Evolutionary conservation across 2,113 vertebrate genomes (phyloP).

Genomic region (Chitala chitala): DNA sequence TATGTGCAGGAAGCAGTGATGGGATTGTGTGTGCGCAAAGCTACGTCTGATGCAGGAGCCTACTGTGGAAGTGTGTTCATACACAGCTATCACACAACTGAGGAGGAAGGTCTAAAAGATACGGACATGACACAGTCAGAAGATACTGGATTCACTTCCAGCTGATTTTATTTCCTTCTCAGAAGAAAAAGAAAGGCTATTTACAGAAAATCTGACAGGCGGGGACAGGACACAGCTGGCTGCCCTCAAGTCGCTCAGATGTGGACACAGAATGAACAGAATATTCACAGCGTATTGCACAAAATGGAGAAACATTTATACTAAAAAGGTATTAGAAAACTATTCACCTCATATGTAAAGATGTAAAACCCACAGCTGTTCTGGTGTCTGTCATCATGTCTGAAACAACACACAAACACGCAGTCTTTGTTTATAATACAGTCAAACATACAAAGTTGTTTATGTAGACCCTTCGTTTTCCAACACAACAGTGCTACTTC

Average conservation of each 20-base stretch:
- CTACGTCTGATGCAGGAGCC: too few relatives aligned
- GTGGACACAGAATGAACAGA: slow-evolving; percentile 79
- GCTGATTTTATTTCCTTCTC: slow-evolving; percentile 99
- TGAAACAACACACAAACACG: slow-evolving; percentile 86
- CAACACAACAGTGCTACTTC: slow-evolving; percentile 99
- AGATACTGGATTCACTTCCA: slow-evolving; percentile 91
- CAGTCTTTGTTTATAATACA: slow-evolving; percentile 99
- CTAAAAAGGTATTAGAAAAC: slow-evolving; percentile 55
- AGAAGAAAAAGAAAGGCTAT: slow-evolving; percentile 68
- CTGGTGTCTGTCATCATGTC: slow-evolving; percentile 90
- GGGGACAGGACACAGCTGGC: slow-evolving; percentile 98
- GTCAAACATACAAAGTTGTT: slow-evolving; percentile 99
- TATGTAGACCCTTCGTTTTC: slow-evolving; percentile 80
- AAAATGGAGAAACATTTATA: slow-evolving; percentile 75
- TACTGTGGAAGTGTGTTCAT: slow-evolving; percentile 25
- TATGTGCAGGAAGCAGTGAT: too few relatives aligned
- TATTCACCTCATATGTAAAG: slow-evolving; percentile 77
- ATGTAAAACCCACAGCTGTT: slow-evolving; percentile 78
- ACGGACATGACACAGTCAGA: slow-evolving; percentile 8
- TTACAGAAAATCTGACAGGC: slow-evolving; percentile 99
- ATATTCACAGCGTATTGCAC: slow-evolving; percentile 99
- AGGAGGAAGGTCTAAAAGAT: neutral
- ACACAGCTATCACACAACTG: neutral
- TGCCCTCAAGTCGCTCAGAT: slow-evolving; percentile 81
- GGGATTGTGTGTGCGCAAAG: too few relatives aligned